Conservation (phyloP, 2,888 invertebrate species). For the Drepanosiphum platanoidis region DNA sequence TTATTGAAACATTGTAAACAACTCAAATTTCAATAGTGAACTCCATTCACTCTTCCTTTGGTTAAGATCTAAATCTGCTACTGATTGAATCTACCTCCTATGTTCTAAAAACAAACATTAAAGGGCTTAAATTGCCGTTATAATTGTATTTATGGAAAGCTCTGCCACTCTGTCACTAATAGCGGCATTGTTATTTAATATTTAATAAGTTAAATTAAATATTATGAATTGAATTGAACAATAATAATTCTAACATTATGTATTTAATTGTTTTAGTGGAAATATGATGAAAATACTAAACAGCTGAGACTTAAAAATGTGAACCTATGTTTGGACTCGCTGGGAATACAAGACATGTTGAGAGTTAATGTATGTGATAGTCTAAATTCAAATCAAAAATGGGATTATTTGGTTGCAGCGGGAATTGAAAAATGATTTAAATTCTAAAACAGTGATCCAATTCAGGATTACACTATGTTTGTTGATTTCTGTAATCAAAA, state of each 20-base stretch:
- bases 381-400: constrained; percentile 54
- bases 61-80: no score
- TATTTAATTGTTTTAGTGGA: constrained; percentile 45
- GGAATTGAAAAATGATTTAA: constrained; percentile 46
- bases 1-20: no score
- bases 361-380: constrained; percentile 48
- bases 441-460: not conserved
- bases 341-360: constrained; percentile 48
- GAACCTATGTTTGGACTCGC: constrained; percentile 49
- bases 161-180: no score
- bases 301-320: constrained; percentile 52
- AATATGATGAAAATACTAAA: constrained; percentile 57
- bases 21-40: no score
- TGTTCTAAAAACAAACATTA: no score
- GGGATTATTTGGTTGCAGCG: constrained; percentile 51
- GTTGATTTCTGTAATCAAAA: constrained; percentile 24
- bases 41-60: no score
- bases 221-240: no score
- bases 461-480: not conserved
- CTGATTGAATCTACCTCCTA: no score
- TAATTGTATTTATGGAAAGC: no score
- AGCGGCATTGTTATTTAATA: no score
- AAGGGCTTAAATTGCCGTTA: no score
- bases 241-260: not conserved
- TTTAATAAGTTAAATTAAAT: no score